These are phyloP conservation scores for Ectobius pallidus DNA, from an alignment of 2,888 invertebrate genomes.

Conservation along the genomic window DNA sequence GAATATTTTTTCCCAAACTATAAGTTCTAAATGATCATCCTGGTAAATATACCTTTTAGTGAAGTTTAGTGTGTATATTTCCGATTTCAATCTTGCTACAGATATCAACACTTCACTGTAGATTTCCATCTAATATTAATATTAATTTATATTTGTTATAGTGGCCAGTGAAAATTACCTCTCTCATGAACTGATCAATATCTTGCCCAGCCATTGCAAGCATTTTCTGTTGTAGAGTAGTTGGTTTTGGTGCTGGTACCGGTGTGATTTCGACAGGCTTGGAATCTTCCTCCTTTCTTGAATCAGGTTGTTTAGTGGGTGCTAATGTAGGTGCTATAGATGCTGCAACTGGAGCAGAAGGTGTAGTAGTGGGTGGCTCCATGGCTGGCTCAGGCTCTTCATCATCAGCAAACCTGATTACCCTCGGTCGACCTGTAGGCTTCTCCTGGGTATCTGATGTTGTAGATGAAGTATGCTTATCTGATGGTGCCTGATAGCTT, in stretches of 20 bases:
- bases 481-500: constrained; percentile 2
- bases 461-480: neutral
- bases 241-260: constrained; percentile 62
- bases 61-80: too few species aligned
- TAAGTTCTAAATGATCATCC: too few species aligned
- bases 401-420: constrained; percentile 49
- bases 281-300: constrained; percentile 43
- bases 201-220: constrained; percentile 89
- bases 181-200: constrained; percentile 91
- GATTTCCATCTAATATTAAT: too few species aligned
- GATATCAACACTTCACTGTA: too few species aligned
- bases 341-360: constrained; percentile 48
- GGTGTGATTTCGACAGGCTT: constrained; percentile 39
- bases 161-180: too few species aligned
- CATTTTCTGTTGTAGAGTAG: constrained; percentile 84
- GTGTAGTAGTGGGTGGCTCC: constrained; percentile 10
- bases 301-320: constrained; percentile 38
- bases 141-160: too few species aligned
- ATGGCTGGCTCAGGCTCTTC: constrained; percentile 44
- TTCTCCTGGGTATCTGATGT: constrained; percentile 8
- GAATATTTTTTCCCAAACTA: too few species aligned
- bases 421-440: constrained; percentile 38
- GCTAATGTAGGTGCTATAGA: constrained; percentile 45
- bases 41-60: too few species aligned
- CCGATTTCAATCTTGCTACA: too few species aligned